A percentile compares a stretch with the other conserved stretches of the same genome.
Conservation (phyloP, 2,797 vertebrate species). For the Spea hammondii region DNA sequence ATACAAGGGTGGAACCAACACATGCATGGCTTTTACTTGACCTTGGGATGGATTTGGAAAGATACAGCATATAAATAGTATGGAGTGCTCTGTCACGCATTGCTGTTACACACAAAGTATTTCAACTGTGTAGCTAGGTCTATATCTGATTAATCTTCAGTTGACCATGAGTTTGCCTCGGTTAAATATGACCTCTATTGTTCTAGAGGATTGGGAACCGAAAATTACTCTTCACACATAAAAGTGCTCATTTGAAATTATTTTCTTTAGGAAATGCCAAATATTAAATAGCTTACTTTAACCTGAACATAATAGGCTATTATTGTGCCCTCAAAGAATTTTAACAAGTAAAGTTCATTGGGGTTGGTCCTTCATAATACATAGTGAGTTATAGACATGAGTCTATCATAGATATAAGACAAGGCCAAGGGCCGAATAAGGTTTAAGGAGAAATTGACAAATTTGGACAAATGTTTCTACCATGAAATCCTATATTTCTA, state of each 20-base stretch:
- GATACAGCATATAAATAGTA: not conserved
- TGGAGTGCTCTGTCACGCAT: not conserved
- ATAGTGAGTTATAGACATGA: too few relatives aligned
- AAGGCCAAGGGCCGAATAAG: too few relatives aligned
- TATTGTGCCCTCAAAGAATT: not conserved
- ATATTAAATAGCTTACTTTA: not conserved
- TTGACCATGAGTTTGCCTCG: not conserved
- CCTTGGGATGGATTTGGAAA: not conserved
- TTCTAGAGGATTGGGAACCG: not conserved
- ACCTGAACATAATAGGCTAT: not conserved
- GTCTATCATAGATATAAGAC: too few relatives aligned
- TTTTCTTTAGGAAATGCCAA: constrained; percentile 11
- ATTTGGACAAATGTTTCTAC: too few relatives aligned
- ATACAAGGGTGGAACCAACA: not conserved
- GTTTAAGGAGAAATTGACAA: too few relatives aligned
- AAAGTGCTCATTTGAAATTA: not conserved
- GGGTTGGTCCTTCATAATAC: too few relatives aligned
- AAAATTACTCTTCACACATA: not conserved
- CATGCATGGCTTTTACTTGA: not conserved
- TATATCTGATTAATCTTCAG: not conserved
- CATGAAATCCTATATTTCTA: too few relatives aligned
- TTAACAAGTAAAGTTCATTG: too few relatives aligned
- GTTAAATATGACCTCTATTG: not conserved
- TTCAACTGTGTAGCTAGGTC: not conserved
- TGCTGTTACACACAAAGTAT: not conserved